phyloP scores from a whole-genome alignment of 2,797 vertebrate genomes.

The Lithobates sylvaticus region DNA sequence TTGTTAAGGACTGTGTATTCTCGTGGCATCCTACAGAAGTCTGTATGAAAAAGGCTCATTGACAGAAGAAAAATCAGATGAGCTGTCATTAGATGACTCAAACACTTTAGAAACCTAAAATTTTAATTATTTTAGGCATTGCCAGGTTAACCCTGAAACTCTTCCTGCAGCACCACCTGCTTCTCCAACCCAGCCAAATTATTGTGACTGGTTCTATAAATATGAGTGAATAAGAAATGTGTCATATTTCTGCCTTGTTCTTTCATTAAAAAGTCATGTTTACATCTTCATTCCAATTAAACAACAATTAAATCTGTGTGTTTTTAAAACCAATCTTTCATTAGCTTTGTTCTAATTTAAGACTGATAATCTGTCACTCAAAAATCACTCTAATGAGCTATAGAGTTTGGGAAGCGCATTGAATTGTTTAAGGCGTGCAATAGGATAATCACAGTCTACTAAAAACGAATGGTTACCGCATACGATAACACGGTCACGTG shows the following conservation, averaged over 20 bases:
- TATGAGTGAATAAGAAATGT: constrained; percentile 37
- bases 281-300: constrained; percentile 12
- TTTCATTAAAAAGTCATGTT: constrained; percentile 19
- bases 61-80: not conserved
- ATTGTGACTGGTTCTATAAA: constrained; percentile 9
- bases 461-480: not conserved
- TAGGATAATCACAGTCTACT: not conserved
- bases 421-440: not conserved
- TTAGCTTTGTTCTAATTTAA: constrained; percentile 17
- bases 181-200: not conserved
- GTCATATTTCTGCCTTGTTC: constrained; percentile 31
- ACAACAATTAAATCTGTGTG: constrained; percentile 8
- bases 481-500: too few relatives aligned
- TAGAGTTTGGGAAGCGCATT: not conserved
- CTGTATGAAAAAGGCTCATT: not conserved
- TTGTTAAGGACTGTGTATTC: too few relatives aligned
- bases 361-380: not conserved
- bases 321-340: constrained; percentile 9
- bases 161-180: not conserved
- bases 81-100: not conserved
- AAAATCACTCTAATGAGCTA: not conserved
- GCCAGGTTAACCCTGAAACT: not conserved
- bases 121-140: not conserved
- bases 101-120: not conserved
- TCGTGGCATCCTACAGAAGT: not conserved